Evolutionary conservation across 2,113 vertebrate genomes (phyloP), one percentile per base, ranked within the genome.

Genomic region (Pluvianellus socialis): DNA sequence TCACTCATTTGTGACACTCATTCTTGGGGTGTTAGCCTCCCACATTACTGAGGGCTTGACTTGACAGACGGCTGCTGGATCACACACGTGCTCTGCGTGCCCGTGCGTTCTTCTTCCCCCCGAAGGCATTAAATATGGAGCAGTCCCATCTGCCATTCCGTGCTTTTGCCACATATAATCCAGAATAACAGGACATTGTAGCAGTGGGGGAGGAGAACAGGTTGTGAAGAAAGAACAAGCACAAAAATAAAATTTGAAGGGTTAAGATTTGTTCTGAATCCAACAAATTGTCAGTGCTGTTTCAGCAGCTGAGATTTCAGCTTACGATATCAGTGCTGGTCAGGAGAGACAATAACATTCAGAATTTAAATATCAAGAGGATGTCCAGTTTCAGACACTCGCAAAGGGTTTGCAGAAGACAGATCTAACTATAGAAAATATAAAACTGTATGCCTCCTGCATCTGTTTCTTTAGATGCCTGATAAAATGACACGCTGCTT

Each of bases 91-190:
- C 50, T 88, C 79, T 63, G 68, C 75, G 63, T 53, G n/a, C 68
- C 65, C 72, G 88, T 74, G 75, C 9, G 1, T 61, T 88, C 32
- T n/a, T 17, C 55, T 65, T 68, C 67, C 90, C 79, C 92, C 94
- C 1, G 7, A 67, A 77, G 88, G 94, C 90, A 93, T 93, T 80
- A 93, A 95, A 95, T 87, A 79, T 87, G 77, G 80, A 94, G 94
- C 63, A 63, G 85, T 58, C 47, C 88, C 94, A 90, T 95, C 90
- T 96, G 96, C 92, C 4, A 0, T 61, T 81, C 80, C 1, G 0
- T 61, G 79, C 56, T 68, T 90, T 85, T 85, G 91, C 88, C 91
- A 56, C 3, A 2, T 52, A 27, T 50, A 72, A 38, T 85, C 40
- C 73, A 87, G 61, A 85, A 40, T 58, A 89, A 81, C 40, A 89